A percentile compares a stretch with the other conserved stretches of the same genome.
phyloP scores from a whole-genome alignment of 2,113 vertebrate species.

The Marmota monax region DNA sequence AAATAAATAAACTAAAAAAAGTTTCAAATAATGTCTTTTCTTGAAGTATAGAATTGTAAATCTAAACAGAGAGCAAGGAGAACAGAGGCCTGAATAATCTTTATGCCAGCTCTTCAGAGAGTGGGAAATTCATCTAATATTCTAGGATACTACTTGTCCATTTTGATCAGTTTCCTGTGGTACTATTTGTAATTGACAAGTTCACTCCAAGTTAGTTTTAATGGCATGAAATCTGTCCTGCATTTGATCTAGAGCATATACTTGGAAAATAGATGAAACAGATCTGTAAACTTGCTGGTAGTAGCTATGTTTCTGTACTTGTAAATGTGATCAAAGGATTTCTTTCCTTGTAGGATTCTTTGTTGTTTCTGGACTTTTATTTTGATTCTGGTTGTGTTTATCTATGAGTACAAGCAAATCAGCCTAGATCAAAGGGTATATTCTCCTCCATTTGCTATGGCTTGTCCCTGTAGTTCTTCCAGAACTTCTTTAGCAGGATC shows the following conservation, averaged over 20 bases:
- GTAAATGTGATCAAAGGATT: neutral
- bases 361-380: conserved; percentile 30
- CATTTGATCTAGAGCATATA: neutral
- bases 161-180: neutral
- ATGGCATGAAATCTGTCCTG: neutral
- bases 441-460: neutral
- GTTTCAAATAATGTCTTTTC: neutral
- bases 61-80: neutral
- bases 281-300: neutral
- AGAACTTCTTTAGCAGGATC: neutral
- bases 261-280: neutral
- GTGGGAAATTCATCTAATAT: neutral
- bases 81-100: neutral
- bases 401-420: neutral
- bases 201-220: neutral
- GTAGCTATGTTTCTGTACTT: neutral
- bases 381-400: conserved; percentile 43
- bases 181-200: neutral
- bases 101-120: neutral
- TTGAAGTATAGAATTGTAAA: neutral
- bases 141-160: neutral
- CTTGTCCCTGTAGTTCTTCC: neutral
- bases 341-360: neutral
- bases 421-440: neutral
- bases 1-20: neutral